Evolutionary conservation across 2,797 vertebrate genomes (phyloP).

Genomic region (Pipistrellus pygmaeus): DNA sequence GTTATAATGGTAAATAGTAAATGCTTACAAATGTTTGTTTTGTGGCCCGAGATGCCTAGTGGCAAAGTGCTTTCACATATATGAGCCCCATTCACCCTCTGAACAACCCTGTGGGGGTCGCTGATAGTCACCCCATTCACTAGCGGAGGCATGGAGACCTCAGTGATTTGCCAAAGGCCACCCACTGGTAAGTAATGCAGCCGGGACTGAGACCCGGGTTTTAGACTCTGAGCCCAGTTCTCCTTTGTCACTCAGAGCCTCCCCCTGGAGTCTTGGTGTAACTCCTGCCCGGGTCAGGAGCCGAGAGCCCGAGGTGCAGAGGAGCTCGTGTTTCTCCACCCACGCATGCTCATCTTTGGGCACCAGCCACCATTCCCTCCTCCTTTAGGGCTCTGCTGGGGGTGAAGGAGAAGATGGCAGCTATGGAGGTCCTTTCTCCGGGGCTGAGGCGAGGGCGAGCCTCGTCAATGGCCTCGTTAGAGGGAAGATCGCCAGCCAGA

Average conservation of each 20-base stretch:
- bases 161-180: background rate
- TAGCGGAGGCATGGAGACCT: background rate
- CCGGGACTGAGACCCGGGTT: background rate
- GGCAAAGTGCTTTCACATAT: background rate
- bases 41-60: background rate
- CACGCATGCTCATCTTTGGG: background rate
- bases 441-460: background rate
- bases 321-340: background rate
- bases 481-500: background rate
- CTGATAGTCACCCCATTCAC: background rate
- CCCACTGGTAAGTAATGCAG: background rate
- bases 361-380: background rate
- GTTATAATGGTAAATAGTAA: background rate
- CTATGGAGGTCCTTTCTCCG: background rate
- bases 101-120: background rate
- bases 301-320: background rate
- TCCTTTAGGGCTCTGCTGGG: background rate
- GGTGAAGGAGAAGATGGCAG: background rate
- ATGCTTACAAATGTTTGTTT: background rate
- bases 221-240: background rate
- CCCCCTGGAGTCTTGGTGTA: background rate
- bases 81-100: background rate
- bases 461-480: background rate
- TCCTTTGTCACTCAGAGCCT: background rate
- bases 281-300: background rate